Percentiles rank a stretch among this genome's conserved stretches.
Evolutionary conservation across 2,113 vertebrate species (phyloP).

Genomic region (Isurus oxyrinchus): DNA sequence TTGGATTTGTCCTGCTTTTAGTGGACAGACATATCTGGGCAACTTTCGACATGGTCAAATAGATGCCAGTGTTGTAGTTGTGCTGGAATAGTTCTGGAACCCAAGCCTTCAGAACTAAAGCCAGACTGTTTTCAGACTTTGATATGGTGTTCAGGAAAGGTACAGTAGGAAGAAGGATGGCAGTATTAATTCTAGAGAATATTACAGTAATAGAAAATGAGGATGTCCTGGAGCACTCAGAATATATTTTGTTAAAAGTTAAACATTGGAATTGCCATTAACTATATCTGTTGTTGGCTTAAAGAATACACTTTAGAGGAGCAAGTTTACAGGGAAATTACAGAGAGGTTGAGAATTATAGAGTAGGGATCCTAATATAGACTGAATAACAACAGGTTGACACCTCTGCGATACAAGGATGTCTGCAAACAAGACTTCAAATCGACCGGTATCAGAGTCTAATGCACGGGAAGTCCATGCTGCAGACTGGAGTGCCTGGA

Average conservation of each 20-base stretch:
- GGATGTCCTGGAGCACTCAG: too few relatives aligned
- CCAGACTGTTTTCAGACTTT: not conserved
- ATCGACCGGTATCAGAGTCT: too few relatives aligned
- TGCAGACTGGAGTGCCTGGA: too few relatives aligned
- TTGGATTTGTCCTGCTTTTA: not conserved
- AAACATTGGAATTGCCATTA: not conserved
- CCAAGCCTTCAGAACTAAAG: not conserved
- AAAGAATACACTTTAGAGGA: not conserved
- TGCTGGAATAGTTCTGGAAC: too few relatives aligned
- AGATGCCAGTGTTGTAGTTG: not conserved
- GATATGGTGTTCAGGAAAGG: not conserved
- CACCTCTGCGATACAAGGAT: too few relatives aligned
- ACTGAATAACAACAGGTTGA: too few relatives aligned
- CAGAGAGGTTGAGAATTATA: too few relatives aligned
- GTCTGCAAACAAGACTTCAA: too few relatives aligned
- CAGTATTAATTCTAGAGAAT: not conserved
- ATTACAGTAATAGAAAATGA: not conserved
- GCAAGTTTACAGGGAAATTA: not conserved
- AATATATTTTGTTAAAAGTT: not conserved
- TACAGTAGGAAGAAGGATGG: not conserved
- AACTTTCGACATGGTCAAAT: not conserved
- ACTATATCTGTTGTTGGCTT: not conserved
- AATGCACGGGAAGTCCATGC: too few relatives aligned
- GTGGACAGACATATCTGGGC: not conserved
- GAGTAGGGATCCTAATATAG: not conserved